These are phyloP conservation scores for Geophilus truncorum DNA, from an alignment of 2,888 invertebrate genomes.

Conservation along the genomic window DNA sequence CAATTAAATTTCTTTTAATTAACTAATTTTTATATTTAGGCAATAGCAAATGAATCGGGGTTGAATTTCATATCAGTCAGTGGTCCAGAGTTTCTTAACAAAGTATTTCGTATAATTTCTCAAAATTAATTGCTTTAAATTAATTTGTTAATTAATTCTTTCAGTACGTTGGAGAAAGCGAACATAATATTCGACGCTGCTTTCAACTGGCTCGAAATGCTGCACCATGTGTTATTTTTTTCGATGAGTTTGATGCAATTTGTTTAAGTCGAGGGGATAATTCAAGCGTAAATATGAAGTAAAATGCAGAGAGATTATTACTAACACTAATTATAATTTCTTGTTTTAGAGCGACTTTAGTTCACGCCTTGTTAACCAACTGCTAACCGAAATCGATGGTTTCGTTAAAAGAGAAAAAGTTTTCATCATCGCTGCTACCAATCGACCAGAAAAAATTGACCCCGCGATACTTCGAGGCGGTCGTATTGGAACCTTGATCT, in stretches of 20 bases:
- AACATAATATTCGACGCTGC: slow-evolving; percentile 90
- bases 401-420: slow-evolving; percentile 73
- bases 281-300: slow-evolving; percentile 56
- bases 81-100: slow-evolving; percentile 94
- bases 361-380: slow-evolving; percentile 52
- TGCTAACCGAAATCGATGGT: slow-evolving; percentile 92
- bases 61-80: slow-evolving; percentile 98
- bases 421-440: slow-evolving; percentile 91
- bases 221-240: slow-evolving; percentile 96
- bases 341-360: not conserved
- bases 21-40: slow-evolving; percentile 54
- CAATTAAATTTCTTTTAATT: too few species aligned
- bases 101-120: too few species aligned
- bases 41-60: slow-evolving; percentile 96
- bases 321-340: not conserved
- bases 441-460: slow-evolving; percentile 94
- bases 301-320: not conserved
- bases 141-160: slow-evolving; percentile 40
- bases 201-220: slow-evolving; percentile 93
- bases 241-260: slow-evolving; percentile 95
- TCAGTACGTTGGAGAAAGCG: slow-evolving; percentile 96
- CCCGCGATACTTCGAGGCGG: slow-evolving; percentile 89
- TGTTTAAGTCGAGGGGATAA: slow-evolving; percentile 82
- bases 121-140: too few species aligned
- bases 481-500: slow-evolving; percentile 81